These are phyloP conservation scores for Ceratoteleas bidentatus DNA, from an alignment of 1,140 invertebrate species.

Conservation along the genomic window DNA sequence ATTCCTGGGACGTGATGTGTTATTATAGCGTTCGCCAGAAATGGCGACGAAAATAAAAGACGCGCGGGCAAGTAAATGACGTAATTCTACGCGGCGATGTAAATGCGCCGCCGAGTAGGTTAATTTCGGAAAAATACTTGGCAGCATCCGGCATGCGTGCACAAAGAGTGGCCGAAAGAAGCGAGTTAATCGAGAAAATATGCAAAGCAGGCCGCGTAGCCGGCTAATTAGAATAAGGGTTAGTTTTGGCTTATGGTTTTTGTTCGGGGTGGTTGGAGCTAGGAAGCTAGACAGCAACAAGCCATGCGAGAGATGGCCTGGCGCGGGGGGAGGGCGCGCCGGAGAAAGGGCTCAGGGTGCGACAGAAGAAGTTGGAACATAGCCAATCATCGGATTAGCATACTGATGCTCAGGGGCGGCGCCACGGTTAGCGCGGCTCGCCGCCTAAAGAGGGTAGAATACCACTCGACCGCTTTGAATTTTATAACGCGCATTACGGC, in stretches of 20 bases:
- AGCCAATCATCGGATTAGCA: constrained; percentile 81
- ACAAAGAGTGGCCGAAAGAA: constrained; percentile 61
- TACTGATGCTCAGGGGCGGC: constrained; percentile 78
- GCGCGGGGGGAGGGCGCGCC: constrained; percentile 10
- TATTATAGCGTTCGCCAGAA: too few species aligned
- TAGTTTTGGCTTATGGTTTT: constrained; percentile 79
- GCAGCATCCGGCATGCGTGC: constrained; percentile 46
- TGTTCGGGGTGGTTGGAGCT: constrained; percentile 69
- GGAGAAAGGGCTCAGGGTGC: constrained; percentile 59
- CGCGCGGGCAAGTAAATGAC: too few species aligned
- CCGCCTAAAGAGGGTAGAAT: constrained; percentile 61
- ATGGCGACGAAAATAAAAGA: too few species aligned
- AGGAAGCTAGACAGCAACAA: constrained; percentile 61
- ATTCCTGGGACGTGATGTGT: too few species aligned
- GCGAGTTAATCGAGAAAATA: constrained; percentile 77
- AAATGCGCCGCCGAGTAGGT: constrained; percentile 33
- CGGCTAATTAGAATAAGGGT: constrained; percentile 80
- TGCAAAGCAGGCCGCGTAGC: constrained; percentile 74
- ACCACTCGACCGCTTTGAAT: constrained; percentile 78
- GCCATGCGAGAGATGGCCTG: constrained; percentile 49
- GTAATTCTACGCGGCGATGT: constrained; percentile 5
- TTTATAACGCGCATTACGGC: constrained; percentile 70
- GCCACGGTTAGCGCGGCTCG: constrained; percentile 74
- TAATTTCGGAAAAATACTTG: constrained; percentile 62
- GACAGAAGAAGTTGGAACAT: constrained; percentile 72